Evolutionary conservation across 2,797 vertebrate species (phyloP), one percentile per base, ranked within the genome.

Genomic region (Amblyopsis hoosieri): DNA sequence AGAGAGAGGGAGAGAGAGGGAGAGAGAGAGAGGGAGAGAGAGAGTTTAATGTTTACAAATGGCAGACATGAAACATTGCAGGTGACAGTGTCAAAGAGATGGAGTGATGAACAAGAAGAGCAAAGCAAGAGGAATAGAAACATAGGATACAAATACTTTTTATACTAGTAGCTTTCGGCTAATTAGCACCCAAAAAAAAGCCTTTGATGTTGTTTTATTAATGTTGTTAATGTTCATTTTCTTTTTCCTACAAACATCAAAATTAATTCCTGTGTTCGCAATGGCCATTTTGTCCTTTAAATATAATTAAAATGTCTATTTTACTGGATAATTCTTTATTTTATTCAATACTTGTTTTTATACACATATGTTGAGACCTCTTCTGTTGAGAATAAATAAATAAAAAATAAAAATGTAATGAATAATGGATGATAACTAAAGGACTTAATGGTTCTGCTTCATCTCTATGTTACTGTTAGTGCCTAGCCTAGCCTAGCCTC

Each of bases 1-100:
- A 63, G 50, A 90, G 19, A 74, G 73, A 89, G 90, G 82, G 45
- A 91, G 90, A 88, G 92, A 94, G 92, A 75, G 83, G 4, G 80
- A 85, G 81, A 84, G 91, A 94, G 87, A 86, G 71, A 78, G 64
- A 82, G 76, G 85, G 62, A 80, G 57, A 17, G 17, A 17, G 17
- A 17, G 17, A 80, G 57, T 62, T 62, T 72, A 60, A 78, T 11
- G 69, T 69, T 81, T 68, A 74, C 63, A 78, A 80, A 87, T 74
- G 81, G 62, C 54, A 19, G 56, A 60, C 19, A n/a, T 15, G 3
- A 57, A 33, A 51, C 4, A 49, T 15, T 4, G 29, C 14, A 12
- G 15, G 55, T 49, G 61, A 49, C 37, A 60, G 23, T 78, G 78
- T 73, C 71, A 78, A 46, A 62, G 66, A 63, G 69, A 75, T 1